Evolutionary conservation across 2,888 invertebrate genomes (phyloP), one percentile per base, ranked within the genome.

Genomic region (Philaethria dido): DNA sequence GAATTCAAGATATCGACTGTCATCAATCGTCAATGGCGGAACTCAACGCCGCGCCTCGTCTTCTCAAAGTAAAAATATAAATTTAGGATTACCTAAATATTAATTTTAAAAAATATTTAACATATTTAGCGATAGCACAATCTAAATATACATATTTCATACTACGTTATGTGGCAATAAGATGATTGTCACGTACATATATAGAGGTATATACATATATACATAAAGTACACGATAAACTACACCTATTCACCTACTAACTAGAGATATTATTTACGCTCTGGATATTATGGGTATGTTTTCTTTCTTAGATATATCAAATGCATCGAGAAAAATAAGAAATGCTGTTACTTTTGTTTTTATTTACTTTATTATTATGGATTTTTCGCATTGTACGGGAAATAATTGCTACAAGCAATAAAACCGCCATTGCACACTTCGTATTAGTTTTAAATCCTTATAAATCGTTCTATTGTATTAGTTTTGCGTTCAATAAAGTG

Each of bases 251-350:
- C 42, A 61, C 65, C 61, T 39, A 62, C 45, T 61, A 62, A 61
- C 36, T 59, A 42, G 50, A 45, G 54, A 54, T 54, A 66, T 60
- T 54, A 61, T 66, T 66, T 54, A 62, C 45, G 66, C 66, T 66
- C 66, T 66, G 47, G 29, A 66, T 54, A 33, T 25, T 54, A n/a
- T 45, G 50, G 18, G 20, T 54, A 60, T 44, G 54, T 61, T 45
- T 66, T 61, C 65, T 66, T 66, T 61, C 60, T 54, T 16, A 14
- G 39, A 42, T 14, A 20, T 25, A 64, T 64, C 48, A 59, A 42
- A 29, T 18, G 44, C 5, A 14, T 48, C 14, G 42, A 6, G n/a
- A 42, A 39, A 29, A 59, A 8, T 42, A 18, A 29, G 3, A 29
- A 16, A 25, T 29, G 29, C 25, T 42, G 20, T 42, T 59, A 16